These are phyloP conservation scores for Thaumetopoea pityocampa DNA, from an alignment of 1,140 invertebrate genomes.

Conservation along the genomic window DNA sequence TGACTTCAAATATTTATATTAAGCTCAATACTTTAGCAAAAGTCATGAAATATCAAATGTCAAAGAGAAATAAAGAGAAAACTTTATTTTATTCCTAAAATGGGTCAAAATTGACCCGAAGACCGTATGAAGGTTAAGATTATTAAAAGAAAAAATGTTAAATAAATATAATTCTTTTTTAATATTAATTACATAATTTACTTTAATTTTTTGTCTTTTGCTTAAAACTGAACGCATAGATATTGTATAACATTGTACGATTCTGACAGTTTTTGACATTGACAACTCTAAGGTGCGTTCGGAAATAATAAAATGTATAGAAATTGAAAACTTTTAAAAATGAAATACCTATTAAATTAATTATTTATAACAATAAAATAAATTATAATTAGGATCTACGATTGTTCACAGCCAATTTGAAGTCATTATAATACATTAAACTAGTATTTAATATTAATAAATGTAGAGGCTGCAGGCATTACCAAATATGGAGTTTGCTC, in stretches of 20 bases:
- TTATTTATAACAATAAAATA: conserved; percentile 11
- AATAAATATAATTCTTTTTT: no score
- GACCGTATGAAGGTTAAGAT: no score
- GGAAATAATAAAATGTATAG: conserved; percentile 28
- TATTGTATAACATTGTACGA: no score
- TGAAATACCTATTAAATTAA: conserved; percentile 12
- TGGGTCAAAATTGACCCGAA: no score
- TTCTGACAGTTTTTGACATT: conserved; percentile 20
- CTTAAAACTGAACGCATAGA: no score
- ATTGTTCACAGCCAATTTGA: neutral
- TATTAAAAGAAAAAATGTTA: no score
- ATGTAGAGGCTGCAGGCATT: conserved; percentile 71
- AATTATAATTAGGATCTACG: neutral
- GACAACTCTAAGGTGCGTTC: conserved; percentile 36
- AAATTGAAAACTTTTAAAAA: conserved; percentile 19
- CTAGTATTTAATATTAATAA: conserved; percentile 45
- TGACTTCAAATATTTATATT: no score
- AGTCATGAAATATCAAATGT: no score
- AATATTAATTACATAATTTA: neutral
- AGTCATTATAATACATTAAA: conserved; percentile 4
- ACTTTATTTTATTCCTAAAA: no score
- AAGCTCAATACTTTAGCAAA: no score
- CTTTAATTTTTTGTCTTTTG: no score
- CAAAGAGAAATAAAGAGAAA: no score
- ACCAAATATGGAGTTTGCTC: conserved; percentile 77